These are phyloP conservation scores for Bubo scandiacus DNA, from an alignment of 2,113 vertebrate species.

Conservation along the genomic window DNA sequence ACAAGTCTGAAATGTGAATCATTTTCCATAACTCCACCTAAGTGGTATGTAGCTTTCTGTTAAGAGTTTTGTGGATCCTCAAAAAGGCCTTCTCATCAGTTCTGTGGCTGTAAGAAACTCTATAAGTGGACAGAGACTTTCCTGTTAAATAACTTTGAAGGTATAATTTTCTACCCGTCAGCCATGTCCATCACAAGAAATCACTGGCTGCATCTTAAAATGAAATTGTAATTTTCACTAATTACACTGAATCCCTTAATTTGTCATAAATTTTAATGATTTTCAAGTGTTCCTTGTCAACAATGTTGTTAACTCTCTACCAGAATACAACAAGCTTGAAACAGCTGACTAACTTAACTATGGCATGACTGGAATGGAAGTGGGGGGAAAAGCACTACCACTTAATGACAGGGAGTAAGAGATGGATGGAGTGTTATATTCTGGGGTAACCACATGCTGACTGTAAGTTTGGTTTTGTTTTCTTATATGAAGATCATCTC, in stretches of 20 bases:
- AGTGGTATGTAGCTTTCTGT: not conserved
- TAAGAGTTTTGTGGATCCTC: not conserved
- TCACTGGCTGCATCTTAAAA: not conserved
- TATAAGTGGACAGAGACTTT: not conserved
- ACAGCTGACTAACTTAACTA: not conserved
- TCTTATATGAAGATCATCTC: not conserved
- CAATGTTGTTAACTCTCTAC: not conserved
- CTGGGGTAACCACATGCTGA: slow-evolving; percentile 5
- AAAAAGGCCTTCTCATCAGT: not conserved
- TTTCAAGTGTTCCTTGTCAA: not conserved
- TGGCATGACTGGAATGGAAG: not conserved
- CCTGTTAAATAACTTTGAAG: not conserved
- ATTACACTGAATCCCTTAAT: not conserved
- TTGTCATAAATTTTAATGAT: not conserved
- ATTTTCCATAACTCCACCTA: not conserved
- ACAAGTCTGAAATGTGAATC: not conserved
- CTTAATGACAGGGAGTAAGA: not conserved
- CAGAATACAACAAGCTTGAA: not conserved
- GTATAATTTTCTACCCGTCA: not conserved
- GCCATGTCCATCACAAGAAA: not conserved
- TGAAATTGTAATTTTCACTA: not conserved
- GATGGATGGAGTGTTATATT: not conserved
- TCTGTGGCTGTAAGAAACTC: not conserved
- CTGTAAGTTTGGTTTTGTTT: not conserved
- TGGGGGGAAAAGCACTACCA: not conserved